Percentiles rank a stretch among this genome's conserved stretches.
Conservation (phyloP, 2,113 vertebrate species). For the Rhea pennata region DNA sequence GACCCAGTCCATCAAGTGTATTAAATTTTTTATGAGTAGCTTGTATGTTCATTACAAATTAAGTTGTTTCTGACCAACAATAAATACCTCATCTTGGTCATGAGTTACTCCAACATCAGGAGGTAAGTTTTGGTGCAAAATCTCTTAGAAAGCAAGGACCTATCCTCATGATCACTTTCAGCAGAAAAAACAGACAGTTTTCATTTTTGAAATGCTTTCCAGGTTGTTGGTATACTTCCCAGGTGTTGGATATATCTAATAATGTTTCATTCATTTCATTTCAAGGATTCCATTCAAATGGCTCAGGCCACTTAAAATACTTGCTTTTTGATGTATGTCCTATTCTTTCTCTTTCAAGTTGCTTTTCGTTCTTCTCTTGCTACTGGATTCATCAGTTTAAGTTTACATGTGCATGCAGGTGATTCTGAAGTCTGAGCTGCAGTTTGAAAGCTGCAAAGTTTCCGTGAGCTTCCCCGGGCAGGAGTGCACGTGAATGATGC, state of each 20-base stretch:
- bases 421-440: not conserved
- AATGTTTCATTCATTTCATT: not conserved
- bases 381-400: not conserved
- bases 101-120: not conserved
- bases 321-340: not conserved
- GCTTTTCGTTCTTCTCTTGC: not conserved
- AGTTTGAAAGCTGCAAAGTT: not conserved
- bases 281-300: not conserved
- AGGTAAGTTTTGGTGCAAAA: not conserved
- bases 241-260: not conserved
- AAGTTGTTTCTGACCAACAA: not conserved
- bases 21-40: not conserved
- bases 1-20: not conserved
- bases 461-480: not conserved
- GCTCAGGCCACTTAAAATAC: not conserved
- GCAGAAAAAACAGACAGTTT: not conserved
- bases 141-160: not conserved
- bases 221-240: not conserved
- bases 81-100: not conserved
- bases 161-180: not conserved
- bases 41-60: not conserved
- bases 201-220: not conserved
- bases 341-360: not conserved
- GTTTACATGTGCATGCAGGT: not conserved
- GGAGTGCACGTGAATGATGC: not conserved